A percentile compares a stretch with the other conserved stretches of the same genome.
Evolutionary conservation across 2,113 vertebrate genomes (phyloP).

Genomic region (Phaetusa simplex): DNA sequence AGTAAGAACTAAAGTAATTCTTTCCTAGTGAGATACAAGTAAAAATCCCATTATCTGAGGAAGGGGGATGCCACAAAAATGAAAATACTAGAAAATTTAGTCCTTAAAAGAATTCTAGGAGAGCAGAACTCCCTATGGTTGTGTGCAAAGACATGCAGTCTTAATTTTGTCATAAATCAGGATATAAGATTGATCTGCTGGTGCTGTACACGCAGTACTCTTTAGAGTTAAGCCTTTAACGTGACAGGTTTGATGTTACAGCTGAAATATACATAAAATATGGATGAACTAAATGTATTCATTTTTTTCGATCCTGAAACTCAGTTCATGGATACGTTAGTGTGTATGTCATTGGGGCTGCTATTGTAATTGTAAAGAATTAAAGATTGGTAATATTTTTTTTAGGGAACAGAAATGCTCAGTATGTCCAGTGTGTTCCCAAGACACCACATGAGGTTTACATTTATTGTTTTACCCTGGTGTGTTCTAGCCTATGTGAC

Average conservation of each 20-base stretch:
- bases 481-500: not conserved
- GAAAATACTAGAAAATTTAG: not conserved
- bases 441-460: not conserved
- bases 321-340: not conserved
- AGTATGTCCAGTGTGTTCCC: not conserved
- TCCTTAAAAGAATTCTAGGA: not conserved
- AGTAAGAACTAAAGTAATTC: not conserved
- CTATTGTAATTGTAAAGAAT: not conserved
- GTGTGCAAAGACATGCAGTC: not conserved
- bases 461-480: not conserved
- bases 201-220: not conserved
- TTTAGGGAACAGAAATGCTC: not conserved
- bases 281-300: not conserved
- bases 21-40: not conserved
- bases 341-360: not conserved
- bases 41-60: not conserved
- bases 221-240: not conserved
- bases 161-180: not conserved
- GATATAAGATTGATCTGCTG: not conserved
- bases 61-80: not conserved
- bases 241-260: not conserved
- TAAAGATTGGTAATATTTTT: not conserved
- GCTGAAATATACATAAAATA: not conserved
- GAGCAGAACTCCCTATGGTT: not conserved
- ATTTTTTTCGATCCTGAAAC: not conserved